phyloP scores from a whole-genome alignment of 53 echinoderm and acorn worm genomes.

The Patiria pectinifera region DNA sequence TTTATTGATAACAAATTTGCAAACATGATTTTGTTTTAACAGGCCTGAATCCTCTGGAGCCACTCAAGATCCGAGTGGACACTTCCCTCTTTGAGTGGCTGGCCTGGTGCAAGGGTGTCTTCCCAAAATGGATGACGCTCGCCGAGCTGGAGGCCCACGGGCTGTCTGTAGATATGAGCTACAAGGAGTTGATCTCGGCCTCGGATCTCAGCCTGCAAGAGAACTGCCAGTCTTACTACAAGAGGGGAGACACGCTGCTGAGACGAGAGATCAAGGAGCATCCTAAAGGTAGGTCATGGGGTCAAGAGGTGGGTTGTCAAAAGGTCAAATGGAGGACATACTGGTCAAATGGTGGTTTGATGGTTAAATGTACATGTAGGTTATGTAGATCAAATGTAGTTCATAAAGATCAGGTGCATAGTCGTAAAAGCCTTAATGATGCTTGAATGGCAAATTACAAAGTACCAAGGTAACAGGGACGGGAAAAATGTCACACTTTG shows the following conservation, averaged over 20 bases:
- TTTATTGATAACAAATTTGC: too few relatives aligned
- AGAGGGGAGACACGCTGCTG: conserved; percentile 81
- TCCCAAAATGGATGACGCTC: conserved; percentile 91
- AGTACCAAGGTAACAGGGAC: too few relatives aligned
- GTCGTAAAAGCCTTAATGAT: too few relatives aligned
- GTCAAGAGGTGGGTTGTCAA: too few relatives aligned
- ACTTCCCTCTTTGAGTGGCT: conserved; percentile 95
- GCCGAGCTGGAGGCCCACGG: conserved; percentile 79
- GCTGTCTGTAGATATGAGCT: conserved; percentile 75
- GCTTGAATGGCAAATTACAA: too few relatives aligned
- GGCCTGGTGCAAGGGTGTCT: conserved; percentile 87
- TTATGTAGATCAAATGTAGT: too few relatives aligned
- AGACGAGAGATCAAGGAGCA: conserved; percentile 86
- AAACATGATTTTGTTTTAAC: background rate
- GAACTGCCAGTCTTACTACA: conserved; percentile 92
- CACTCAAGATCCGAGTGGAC: conserved; percentile 83
- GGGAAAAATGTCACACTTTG: too few relatives aligned
- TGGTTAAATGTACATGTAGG: too few relatives aligned
- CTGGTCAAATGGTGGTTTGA: too few relatives aligned
- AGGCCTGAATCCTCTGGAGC: conserved; percentile 47
- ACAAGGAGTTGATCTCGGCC: conserved; percentile 79
- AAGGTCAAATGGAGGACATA: too few relatives aligned
- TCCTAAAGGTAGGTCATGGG: conserved; percentile 75
- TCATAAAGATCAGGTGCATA: too few relatives aligned
- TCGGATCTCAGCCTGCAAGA: conserved; percentile 83